Base-by-base conservation (phyloP, 2,113 vertebrate species). In the Petromus typicus region DNA sequence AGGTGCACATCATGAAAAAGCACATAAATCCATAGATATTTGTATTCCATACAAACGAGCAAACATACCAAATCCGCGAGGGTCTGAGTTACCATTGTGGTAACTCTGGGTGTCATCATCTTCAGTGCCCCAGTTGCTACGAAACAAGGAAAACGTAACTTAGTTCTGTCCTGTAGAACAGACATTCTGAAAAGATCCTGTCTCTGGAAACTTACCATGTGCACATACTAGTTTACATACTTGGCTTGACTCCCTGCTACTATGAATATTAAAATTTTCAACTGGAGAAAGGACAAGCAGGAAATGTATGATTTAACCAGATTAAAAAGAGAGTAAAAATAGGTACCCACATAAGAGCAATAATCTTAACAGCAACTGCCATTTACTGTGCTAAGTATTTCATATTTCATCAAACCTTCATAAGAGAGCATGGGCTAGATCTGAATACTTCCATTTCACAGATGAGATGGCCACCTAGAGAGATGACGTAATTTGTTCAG, bases 91-190 rank as follows among this genome's bases (percentile, higher is more conserved):
- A 89, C 99, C 99, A 10, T 99, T 99, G 97, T 99, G 99, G 23
- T 99, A 99, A 76, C 99, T 98, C 96, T 98, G 99, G 78, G 91
- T 98, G 82, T 99, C 99, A 90, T 99, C 99, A 40, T 98, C 98
- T 98, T 99, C 99, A 1, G 99, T 99, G 85, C 99, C 99, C 99
- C 99, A 99, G 95, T 99, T 99, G 97, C 99, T 99, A 96, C 64
- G 94, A 95, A 78, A 96, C 43, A 71, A 94, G 13, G 81, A 67
- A 83, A 96, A 79, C 45, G 81, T 45, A 96, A 73, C 64, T 84
- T 95, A 90, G 59, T 67, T 87, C 66, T 92, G 86, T 90, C 37
- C 86, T 45, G 11, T 1, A 13, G 79, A 91, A 80, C 7, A 94
- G 67, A 86, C 40, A 86, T 30, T 63, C 80, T 43, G 51, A 84